Evolutionary conservation across 1,140 invertebrate genomes (phyloP).

Genomic region (Coboldia fuscipes): DNA sequence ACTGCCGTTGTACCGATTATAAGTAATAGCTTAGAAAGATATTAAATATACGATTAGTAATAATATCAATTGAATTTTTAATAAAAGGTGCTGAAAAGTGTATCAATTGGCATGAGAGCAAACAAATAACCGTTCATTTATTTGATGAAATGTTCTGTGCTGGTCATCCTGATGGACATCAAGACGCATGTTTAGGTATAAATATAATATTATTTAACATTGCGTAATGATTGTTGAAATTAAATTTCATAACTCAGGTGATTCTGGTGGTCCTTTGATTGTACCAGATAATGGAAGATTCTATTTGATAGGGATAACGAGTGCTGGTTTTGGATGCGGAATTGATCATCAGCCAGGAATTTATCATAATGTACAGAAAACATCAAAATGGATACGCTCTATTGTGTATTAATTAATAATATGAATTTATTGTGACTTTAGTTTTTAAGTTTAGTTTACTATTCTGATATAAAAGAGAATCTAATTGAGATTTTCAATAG

Average conservation of each 20-base stretch:
- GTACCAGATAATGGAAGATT: constrained; percentile 34
- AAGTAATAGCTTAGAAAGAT: constrained; percentile 24
- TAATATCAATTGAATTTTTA: constrained; percentile 1
- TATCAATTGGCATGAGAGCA: constrained; percentile 53
- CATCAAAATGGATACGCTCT: constrained; percentile 50
- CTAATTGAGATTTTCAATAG: no score
- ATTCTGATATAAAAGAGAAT: no score
- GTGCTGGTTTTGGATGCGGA: constrained; percentile 67
- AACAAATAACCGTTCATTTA: constrained; percentile 49
- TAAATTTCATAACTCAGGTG: constrained; percentile 28
- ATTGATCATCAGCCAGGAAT: constrained; percentile 71
- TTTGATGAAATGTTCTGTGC: constrained; percentile 62
- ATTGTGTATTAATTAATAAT: no score
- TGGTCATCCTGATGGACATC: constrained; percentile 56
- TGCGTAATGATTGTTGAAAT: background rate
- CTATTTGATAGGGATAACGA: constrained; percentile 65
- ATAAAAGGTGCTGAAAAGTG: constrained; percentile 38
- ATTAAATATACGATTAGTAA: background rate
- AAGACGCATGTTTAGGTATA: constrained; percentile 57
- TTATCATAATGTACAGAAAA: constrained; percentile 53
- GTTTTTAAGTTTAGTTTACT: no score
- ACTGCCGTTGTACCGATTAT: constrained; percentile 61
- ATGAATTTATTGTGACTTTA: no score
- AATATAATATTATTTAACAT: constrained; percentile 3
- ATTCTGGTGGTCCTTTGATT: constrained; percentile 65